These are phyloP conservation scores for Beris morrisii DNA, from an alignment of 2,888 invertebrate genomes.

Conservation along the genomic window DNA sequence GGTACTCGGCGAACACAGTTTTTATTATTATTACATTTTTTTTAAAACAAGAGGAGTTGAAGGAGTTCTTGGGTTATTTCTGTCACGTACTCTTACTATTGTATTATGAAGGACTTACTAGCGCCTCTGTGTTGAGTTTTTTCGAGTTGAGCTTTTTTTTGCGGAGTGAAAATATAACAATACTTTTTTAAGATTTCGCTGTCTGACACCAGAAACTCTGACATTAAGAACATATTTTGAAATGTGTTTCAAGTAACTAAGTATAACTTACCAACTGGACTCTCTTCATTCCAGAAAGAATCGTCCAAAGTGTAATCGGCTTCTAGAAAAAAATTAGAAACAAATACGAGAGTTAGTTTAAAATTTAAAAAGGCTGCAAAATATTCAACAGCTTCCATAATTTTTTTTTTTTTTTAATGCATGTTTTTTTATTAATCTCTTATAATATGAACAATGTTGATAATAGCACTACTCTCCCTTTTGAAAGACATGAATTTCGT, in stretches of 20 bases:
- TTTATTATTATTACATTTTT: conserved; percentile 15
- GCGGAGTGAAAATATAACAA: conserved; percentile 12
- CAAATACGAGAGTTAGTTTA: no score
- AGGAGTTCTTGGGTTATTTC: conserved; percentile 38
- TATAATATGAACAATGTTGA: no score
- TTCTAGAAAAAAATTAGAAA: conserved; percentile 67
- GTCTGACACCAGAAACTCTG: no score
- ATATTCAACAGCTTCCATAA: no score
- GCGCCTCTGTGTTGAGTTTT: conserved; percentile 10
- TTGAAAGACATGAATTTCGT: no score
- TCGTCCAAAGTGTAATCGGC: conserved; percentile 91
- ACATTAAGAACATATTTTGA: no score
- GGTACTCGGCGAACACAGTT: conserved; percentile 10
- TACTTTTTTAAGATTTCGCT: neutral
- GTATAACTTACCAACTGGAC: conserved; percentile 78
- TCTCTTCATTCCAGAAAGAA: conserved; percentile 91
- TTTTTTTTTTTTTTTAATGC: no score
- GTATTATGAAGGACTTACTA: conserved; percentile 32
- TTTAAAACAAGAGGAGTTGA: conserved; percentile 35
- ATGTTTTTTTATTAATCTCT: no score
- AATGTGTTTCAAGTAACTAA: no score
- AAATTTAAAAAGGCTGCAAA: no score
- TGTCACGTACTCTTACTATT: conserved; percentile 37
- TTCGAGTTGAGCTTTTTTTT: conserved; percentile 25
- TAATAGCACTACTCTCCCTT: no score